Base-by-base conservation (phyloP, 2,797 vertebrate genomes). In the Adelosebastes latens region DNA sequence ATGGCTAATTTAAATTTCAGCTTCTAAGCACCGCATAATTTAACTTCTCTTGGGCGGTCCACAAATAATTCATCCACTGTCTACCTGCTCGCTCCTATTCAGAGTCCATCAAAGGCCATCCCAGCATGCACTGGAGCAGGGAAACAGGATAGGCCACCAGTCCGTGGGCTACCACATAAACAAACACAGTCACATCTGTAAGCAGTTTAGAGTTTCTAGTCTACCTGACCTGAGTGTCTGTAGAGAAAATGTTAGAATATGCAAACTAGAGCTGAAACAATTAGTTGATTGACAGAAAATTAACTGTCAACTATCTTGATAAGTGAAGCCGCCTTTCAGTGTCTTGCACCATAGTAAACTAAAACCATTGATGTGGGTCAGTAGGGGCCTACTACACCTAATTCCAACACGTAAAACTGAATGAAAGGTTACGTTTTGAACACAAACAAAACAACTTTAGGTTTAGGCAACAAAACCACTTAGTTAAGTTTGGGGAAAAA, bases 71-170 rank as follows among this genome's bases (percentile, higher is more conserved):
- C 3, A 31, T 49, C 11, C 10, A 24, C 14, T 36, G n/a, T 61
- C n/a, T 9, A 58, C 25, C 5, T 72, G 52, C 27, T 64, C 1
- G 1, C 18, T 63, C 14, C 11, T 56, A 12, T 49, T 66, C 34
- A 36, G n/a, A 65, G 22, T 56, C 24, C n/a, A 74, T 62, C 31
- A 46, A 14, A 55, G 49, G 60, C 24, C 29, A 42, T 80, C 82
- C 60, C 67, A 71, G 58, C 64, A 72, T 65, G 63, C 36, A 79
- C 56, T 64, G 61, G 36, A 24, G 9, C 72, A 67, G 53, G 6
- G 55, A 31, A 56, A 64, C 55, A 60, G 46, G 20, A 70, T 2
- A 60, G 24, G 55, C 25, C 32, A 52, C 27, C 60, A 68, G 46
- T 65, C 22, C 18, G 25, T 11, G 46, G n/a, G 31, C 49, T 56